Evolutionary conservation across 1,140 invertebrate species (phyloP).

Genomic region (Goniozus legneri): DNA sequence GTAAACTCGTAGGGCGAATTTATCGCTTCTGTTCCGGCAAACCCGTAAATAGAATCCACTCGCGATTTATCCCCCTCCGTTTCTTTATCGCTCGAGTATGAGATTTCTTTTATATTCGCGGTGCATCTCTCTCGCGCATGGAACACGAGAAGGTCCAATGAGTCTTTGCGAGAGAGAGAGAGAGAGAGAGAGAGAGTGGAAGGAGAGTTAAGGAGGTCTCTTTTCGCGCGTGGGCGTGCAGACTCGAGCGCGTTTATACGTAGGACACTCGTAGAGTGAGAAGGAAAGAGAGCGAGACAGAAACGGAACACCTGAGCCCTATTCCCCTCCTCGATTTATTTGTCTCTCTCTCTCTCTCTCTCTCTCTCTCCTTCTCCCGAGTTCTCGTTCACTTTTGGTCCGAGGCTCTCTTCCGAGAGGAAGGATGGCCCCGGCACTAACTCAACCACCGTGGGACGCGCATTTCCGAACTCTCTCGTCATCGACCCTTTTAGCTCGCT

Average conservation of each 20-base stretch:
- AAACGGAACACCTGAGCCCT: constrained; percentile 37
- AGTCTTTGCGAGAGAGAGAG: constrained; percentile 4
- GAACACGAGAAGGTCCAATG: background rate
- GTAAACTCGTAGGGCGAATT: too few relatives aligned
- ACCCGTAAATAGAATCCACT: background rate
- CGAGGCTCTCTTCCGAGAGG: too few relatives aligned
- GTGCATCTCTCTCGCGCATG: background rate
- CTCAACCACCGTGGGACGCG: constrained; percentile 40
- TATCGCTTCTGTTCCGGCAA: constrained; percentile 1
- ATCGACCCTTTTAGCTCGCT: constrained; percentile 49
- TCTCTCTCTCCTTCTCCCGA: constrained; percentile 8
- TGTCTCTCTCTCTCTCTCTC: constrained; percentile 2
- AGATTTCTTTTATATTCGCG: background rate
- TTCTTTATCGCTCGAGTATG: too few relatives aligned
- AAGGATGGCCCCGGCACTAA: constrained; percentile 42
- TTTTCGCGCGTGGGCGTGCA: constrained; percentile 26
- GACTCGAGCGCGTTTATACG: constrained; percentile 25
- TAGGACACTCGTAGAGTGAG: constrained; percentile 16
- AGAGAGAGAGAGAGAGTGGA: background rate
- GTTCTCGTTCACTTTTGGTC: too few relatives aligned
- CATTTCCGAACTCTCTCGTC: constrained; percentile 50
- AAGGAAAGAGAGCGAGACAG: too few relatives aligned
- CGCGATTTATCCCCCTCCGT: too few relatives aligned
- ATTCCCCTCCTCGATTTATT: constrained; percentile 10
- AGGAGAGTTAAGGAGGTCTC: constrained; percentile 11